Base-by-base conservation (phyloP, 2,113 vertebrate genomes). In the human region DNA sequence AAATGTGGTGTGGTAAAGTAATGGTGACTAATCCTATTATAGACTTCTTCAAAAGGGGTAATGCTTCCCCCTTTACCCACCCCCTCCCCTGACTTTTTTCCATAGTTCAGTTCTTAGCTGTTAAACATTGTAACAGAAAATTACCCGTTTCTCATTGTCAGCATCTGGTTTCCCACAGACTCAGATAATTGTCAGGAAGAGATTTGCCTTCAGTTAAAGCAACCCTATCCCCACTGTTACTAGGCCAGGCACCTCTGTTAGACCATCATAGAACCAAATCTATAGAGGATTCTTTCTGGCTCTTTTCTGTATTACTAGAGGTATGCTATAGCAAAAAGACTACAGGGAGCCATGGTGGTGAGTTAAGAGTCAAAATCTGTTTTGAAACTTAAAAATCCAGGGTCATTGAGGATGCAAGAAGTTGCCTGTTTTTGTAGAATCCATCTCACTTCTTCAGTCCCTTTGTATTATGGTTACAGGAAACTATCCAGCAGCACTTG, bases 1-100 rank as follows among this genome's bases (percentile, higher is more conserved):
- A 35, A 97, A 96, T 98, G 76, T 88, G 80, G 89, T 97, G 9
- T 83, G 79, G 83, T 97, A 84, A 97, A 96, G 94, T 81, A 96
- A 96, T 94, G 90, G 90, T 96, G 95, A 97, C 94, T 97, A 96
- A 98, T 97, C 84, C 32, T 66, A 94, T 97, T 96, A 96, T 3
- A 92, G 90, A 17, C 83, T n/a, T 87, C 97, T 97, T 95, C 94
- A 94, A 94, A 97, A 92, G 80, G 79, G 50, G 50, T 87, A 73
- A 57, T 75, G 66, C 66, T 78, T 95, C 79, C 82, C 70, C 75
- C 32, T 45, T 48, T 68, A 55, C 48, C 40, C 38, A n/a, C 50
- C 40, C 66, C 12, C 50, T 38, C 18, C 48, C 64, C 85, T 50
- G 22, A 86, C 89, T 96, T 94, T 97, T 96, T 96, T 96, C 96